Evolutionary conservation across 1,140 invertebrate species (phyloP), one percentile per base, ranked within the genome.

Genomic region (Monochamus saltuarius): DNA sequence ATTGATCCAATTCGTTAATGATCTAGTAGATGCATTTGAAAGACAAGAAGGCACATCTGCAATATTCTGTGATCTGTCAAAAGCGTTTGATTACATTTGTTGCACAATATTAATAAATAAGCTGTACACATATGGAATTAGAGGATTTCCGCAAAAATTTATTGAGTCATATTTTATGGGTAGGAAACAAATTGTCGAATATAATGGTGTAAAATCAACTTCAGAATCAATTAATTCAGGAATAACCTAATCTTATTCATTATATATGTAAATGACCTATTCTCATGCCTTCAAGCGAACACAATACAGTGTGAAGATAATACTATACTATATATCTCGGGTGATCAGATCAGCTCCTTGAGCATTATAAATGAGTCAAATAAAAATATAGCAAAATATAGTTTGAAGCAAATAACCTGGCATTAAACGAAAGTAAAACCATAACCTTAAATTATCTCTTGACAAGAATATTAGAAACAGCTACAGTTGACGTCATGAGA

Each of bases 21-120:
- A 7, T 29, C 37, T 53, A 42, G 51, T 53, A 7, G 36, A 39
- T 19, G 37, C 51, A 11, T 53, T 53, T 39, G 51, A 40, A 39
- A 40, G 19, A n/a, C 0, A 37, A 8, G 7, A 34, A 53, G 17
- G 36, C 2, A 16, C 39, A 53, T 19, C 17, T 40, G 8, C 51
- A 17, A 53, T 36, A 7, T 53, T 53, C 36, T 53, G 46, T 29
- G 22, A 50, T 50, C 19, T 50, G 22, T 50, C 22, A 8, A 50
- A 11, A 22, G 46, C 47, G 11, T 50, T 50, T 50, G 47, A 50
- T n/a, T 50, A 14, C 16, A 29, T 50, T 2, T 29, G 35, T n/a
- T 29, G 35, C 35, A 22, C 22, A 17, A 49, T 35, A 17, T 29
- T 49, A 10, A 17, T 49, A 3, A 29, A 29, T 49, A 49, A 49